A percentile compares a stretch with the other conserved stretches of the same genome.
phyloP scores from a whole-genome alignment of 1,140 invertebrate genomes.

The Temnothorax longispinosus region DNA sequence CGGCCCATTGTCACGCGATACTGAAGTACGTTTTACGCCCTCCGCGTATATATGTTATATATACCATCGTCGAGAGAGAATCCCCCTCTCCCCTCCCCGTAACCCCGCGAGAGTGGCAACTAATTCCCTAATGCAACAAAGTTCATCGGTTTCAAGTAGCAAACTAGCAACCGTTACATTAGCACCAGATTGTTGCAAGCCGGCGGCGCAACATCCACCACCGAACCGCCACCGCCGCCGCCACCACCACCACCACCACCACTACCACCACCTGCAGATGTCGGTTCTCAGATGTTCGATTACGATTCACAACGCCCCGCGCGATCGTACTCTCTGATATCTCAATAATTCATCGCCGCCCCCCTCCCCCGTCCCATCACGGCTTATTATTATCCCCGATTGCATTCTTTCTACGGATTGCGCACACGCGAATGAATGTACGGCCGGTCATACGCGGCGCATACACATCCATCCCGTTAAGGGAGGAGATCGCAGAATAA shows the following conservation, averaged over 20 bases:
- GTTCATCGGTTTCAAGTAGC: conserved; percentile 46
- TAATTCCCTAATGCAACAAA: conserved; percentile 42
- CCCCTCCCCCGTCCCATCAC: neutral
- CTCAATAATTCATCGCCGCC: conserved; percentile 46
- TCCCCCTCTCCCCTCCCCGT: neutral
- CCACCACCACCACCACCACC: neutral
- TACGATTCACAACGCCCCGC: conserved; percentile 26
- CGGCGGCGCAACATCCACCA: conserved; percentile 43
- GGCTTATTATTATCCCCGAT: conserved; percentile 36
- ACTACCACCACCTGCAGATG: conserved; percentile 6
- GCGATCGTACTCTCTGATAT: conserved; percentile 40
- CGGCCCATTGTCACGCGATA: conserved; percentile 10
- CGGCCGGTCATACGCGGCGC: neutral
- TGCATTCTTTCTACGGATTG: conserved; percentile 29
- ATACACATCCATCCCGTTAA: conserved; percentile 41
- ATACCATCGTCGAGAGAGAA: conserved; percentile 27
- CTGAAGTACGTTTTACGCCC: conserved; percentile 8
- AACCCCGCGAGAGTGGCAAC: conserved; percentile 38
- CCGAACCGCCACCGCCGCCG: neutral
- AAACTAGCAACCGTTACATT: conserved; percentile 53
- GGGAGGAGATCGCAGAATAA: conserved; percentile 69
- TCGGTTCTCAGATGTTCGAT: conserved; percentile 53
- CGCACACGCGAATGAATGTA: conserved; percentile 2
- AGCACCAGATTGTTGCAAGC: conserved; percentile 47
- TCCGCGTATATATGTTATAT: neutral